Evolutionary conservation across 2,113 vertebrate genomes (phyloP).

Genomic region (Athene cunicularia): DNA sequence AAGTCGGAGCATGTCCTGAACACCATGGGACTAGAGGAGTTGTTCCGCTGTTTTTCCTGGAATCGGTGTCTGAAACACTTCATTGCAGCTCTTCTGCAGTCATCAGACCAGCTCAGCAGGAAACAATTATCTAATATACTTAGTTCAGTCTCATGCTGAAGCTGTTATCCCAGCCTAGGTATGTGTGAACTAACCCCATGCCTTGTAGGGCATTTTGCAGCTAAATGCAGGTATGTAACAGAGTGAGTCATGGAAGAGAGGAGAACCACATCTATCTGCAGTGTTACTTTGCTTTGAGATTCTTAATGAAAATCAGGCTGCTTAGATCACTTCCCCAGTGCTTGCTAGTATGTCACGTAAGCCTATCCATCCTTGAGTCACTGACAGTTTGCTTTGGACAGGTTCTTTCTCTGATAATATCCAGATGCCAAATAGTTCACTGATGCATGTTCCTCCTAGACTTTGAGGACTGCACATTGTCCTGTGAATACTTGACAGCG

Average conservation of each 20-base stretch:
- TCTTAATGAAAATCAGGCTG: background rate
- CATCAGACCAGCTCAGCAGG: constrained; percentile 40
- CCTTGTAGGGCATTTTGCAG: background rate
- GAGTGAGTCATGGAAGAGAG: background rate
- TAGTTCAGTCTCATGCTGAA: background rate
- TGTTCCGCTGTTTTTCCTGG: background rate
- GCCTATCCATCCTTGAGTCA: background rate
- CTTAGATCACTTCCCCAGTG: background rate
- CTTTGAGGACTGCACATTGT: background rate
- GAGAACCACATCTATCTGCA: background rate
- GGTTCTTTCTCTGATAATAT: background rate
- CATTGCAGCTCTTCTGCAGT: background rate
- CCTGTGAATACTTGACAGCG: background rate
- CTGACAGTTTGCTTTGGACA: background rate
- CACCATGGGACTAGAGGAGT: background rate
- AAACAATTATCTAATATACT: constrained; percentile 27
- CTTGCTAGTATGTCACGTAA: background rate
- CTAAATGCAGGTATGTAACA: background rate
- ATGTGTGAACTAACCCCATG: background rate
- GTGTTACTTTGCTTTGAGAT: background rate
- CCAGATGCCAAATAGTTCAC: background rate
- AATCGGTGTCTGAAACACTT: background rate
- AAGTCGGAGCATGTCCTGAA: background rate
- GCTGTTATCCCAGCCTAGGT: background rate
- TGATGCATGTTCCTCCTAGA: background rate